Base-by-base conservation (phyloP, 2,797 vertebrate species). In the Poecilia wingei region DNA sequence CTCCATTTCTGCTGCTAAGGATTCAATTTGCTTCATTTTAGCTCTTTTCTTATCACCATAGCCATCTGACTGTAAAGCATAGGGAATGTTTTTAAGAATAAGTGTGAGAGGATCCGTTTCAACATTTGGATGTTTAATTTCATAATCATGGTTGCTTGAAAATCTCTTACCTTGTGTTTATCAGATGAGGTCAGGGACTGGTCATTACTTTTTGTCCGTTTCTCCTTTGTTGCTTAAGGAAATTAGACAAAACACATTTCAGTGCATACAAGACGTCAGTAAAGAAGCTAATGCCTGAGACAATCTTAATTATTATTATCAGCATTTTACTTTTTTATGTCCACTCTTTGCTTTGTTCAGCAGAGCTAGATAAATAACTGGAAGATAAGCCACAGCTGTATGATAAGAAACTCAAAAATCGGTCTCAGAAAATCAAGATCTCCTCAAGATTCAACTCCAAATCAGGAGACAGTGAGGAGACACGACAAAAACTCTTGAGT, bases 1-100 rank as follows among this genome's bases (percentile, higher is more conserved):
- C 77, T 98, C 96, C 88, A 99, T 84, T 84, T 99, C 97, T 74
- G 96, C 97, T 82, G 96, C 96, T 72, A 99, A 91, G 80, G 95
- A 94, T 72, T 97, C 96, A 84, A 97, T 96, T 88, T 96, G 96
- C 88, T 94, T 96, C 68, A 96, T 95, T 55, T 95, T 95, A 47
- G 91, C 93, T 75, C 83, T 95, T 90, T 92, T 96, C 59, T 95
- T 93, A 77, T 97, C 95, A 84, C 96, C 95, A 77, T 96, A 92
- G 53, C 96, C 95, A 61, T 14, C 59, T n/a, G 18, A 31, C 92
- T 93, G 82, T 1, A 6, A 78, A 86, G 77, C 74, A 82, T 22
- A 59, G 46, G 8, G 1, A 1, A 4, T 0, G 43, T 47, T 43
- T 69, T 71, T 31, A 16, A 45, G 6, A 47, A 68, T 0, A 75